Base-by-base conservation (phyloP, 35 echinoderm and acorn worm species). In the Apostichopus japonicus region DNA sequence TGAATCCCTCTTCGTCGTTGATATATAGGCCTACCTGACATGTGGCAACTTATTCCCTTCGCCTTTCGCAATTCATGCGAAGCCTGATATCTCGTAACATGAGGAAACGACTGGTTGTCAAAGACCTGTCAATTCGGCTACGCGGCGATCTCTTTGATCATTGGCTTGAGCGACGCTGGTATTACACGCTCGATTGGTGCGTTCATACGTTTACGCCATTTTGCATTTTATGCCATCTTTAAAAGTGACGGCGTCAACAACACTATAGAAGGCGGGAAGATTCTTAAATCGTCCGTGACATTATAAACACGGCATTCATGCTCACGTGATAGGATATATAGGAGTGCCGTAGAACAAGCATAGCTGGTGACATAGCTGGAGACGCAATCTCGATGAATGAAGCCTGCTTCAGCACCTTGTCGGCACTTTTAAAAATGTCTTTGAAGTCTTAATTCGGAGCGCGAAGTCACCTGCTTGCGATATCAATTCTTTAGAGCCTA, bases 111-210 rank as follows among this genome's bases (percentile, higher is more conserved):
- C 63, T 67, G 63, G 63, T 67, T 67, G 63, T 67, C 63, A 67
- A 67, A 67, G 63, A 67, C 71, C 71, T 75, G 71, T 75, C 71
- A 15, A n/a, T 14, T 75, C 71, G 71, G 71, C 71, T 75, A 21
- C 5, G 4, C 71, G 71, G 71, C 16, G 71, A 75, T n/a, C n/a
- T 75, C 71, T 75, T 75, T 75, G 71, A 75, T 75, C 71, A 75
- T 61, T 75, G 71, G 6, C 7, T 75, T 75, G 71, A 75, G 22
- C 71, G 17, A 75, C 71, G 71, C 21, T 75, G 71, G 17, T 75
- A 75, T 75, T 75, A 75, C 71, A 75, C 71, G 71, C 71, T 75
- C 71, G 71, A 75, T 75, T 75, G 71, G 17, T n/a, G 71, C 71
- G 71, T 75, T 75, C 71, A n/a, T 15, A 19, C 17, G 16, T 75